Base-by-base conservation (phyloP, 2,888 invertebrate genomes). In the Entomobrya multifasciata region DNA sequence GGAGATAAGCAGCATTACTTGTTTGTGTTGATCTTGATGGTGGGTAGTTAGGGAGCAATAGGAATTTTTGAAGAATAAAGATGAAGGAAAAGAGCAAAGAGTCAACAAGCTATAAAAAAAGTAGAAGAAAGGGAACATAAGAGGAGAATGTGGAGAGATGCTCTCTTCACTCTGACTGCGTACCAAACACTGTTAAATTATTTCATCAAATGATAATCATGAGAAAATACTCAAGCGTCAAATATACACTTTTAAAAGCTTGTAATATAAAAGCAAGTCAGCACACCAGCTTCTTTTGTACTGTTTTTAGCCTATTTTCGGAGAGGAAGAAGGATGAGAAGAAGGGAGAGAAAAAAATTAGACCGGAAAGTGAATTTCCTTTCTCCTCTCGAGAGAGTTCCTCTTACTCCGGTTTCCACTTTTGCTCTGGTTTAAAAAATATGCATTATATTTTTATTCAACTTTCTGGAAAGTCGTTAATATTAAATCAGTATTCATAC, bases 321-420 rank as follows among this genome's bases (percentile, higher is more conserved):
- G 20, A 76, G 36, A 22, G 55, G 55, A 57, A 57, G 55, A 20
- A 22, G 11, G 55, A 20, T 55, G 25, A 25, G 15, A 8, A 13
- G 25, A 25, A 60, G 60, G 30, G 27, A 30, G 30, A 60, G 15
- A 25, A 85, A 74, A 76, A 36, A 87, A 77, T 76, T 77, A 20
- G 81, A 81, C 70, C 72, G 81, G 77, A 87, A 81, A 76, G 77
- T 81, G 70, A 87, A 82, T 81, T 87, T 87, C 79, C 82, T 70
- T 20, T 60, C 15, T 60, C 3, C 17, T 67, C 67, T 67, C 36
- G 30, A 65, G 65, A 65, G 65, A 36, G 30, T 57, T 27, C 15
- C 60, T 60, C 60, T 15, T 25, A 27, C 36, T 27, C 30, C 27
- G 15, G 3, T n/a, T 11, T 36, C 36, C 36, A 25, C 25, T 13